These are phyloP conservation scores for Epinephelus fuscoguttatus DNA, from an alignment of 2,113 vertebrate species.

Conservation along the genomic window DNA sequence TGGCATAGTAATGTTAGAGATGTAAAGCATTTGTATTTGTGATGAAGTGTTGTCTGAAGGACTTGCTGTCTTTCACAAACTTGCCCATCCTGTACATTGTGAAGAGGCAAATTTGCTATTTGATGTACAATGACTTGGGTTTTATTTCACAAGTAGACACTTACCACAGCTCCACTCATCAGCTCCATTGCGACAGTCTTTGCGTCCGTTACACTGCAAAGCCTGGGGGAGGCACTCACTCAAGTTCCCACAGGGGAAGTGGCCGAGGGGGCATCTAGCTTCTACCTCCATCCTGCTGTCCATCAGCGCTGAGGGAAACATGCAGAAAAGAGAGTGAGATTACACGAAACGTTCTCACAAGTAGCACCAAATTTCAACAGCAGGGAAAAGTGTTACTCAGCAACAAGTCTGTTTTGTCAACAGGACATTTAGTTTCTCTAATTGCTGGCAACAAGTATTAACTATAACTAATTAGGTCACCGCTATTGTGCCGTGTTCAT, in stretches of 20 bases:
- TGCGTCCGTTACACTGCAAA: conserved; percentile 86
- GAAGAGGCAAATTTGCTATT: not conserved
- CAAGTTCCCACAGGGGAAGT: conserved; percentile 89
- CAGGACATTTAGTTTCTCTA: too few relatives aligned
- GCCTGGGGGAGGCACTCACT: conserved; percentile 82
- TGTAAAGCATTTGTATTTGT: too few relatives aligned
- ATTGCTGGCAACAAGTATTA: too few relatives aligned
- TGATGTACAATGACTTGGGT: not conserved
- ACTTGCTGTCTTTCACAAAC: not conserved
- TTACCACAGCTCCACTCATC: conserved; percentile 87
- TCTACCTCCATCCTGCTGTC: conserved; percentile 48
- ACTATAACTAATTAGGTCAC: not conserved
- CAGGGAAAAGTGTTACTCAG: not conserved
- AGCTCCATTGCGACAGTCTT: conserved; percentile 87
- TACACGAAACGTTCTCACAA: not conserved
- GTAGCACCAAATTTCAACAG: not conserved
- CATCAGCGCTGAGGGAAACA: conserved; percentile 44
- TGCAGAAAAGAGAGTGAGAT: not conserved
- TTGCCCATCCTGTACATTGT: not conserved
- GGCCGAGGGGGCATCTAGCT: conserved; percentile 83
- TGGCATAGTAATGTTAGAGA: too few relatives aligned
- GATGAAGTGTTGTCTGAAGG: not conserved
- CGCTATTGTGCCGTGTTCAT: not conserved
- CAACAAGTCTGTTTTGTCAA: not conserved
- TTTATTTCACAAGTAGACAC: conserved; percentile 13